Conservation (phyloP, 2,888 invertebrate species). For the Perizoma flavofasciatum region DNA sequence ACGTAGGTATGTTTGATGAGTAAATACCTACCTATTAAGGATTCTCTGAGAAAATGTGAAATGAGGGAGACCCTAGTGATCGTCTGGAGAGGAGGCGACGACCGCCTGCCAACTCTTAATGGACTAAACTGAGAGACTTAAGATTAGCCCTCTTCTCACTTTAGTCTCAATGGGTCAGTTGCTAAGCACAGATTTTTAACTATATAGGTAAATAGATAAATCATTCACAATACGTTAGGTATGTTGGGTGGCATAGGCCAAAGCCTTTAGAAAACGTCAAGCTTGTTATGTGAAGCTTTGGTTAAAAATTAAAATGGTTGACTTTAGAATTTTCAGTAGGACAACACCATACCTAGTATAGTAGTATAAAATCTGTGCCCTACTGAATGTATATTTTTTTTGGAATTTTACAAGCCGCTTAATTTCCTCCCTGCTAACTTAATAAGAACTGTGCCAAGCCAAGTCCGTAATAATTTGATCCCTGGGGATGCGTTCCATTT, state of each 20-base stretch:
- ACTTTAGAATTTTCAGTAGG: too few relatives aligned
- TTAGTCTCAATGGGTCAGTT: slow-evolving; percentile 29
- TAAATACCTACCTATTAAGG: not conserved
- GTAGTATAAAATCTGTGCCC: too few relatives aligned
- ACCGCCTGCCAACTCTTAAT: slow-evolving; percentile 29
- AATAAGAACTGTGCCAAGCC: slow-evolving; percentile 3
- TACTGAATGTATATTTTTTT: not conserved
- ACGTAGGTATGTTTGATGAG: too few relatives aligned
- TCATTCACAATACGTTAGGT: not conserved
- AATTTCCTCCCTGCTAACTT: slow-evolving; percentile 10
- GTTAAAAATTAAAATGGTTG: too few relatives aligned
- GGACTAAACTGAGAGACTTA: slow-evolving; percentile 27
- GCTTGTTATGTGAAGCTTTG: too few relatives aligned
- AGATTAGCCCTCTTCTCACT: slow-evolving; percentile 32
- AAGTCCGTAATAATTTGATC: slow-evolving; percentile 23
- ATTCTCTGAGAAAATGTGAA: slow-evolving; percentile 8
- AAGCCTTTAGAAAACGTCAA: slow-evolving; percentile 27
- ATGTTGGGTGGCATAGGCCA: not conserved
- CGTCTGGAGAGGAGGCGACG: slow-evolving; percentile 28
- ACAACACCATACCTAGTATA: too few relatives aligned
- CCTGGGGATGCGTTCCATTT: slow-evolving; percentile 25
- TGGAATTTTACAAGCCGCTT: slow-evolving; percentile 20
- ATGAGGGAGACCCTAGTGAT: slow-evolving; percentile 13
- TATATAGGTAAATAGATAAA: slow-evolving; percentile 19
- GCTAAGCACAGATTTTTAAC: slow-evolving; percentile 22